Evolutionary conservation across 2,888 invertebrate species (phyloP), one percentile per base, ranked within the genome.

Genomic region (Geophilus truncorum): DNA sequence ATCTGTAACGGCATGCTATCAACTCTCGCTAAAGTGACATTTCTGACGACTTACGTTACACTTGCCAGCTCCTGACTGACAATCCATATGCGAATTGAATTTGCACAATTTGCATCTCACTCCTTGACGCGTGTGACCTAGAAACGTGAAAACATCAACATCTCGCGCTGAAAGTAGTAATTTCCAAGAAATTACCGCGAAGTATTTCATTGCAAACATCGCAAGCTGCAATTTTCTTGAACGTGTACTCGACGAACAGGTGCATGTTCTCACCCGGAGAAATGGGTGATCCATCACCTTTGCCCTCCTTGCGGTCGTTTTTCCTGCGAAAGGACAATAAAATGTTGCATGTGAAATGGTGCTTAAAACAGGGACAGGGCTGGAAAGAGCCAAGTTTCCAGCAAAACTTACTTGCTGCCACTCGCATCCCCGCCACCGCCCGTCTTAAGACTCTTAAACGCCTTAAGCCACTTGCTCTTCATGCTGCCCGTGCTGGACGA

Each of bases 381-480:
- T 18, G 18, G 6, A 21, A 51, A 51, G 18, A n/a, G 18, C n/a
- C n/a, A 51, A 51, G 18, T 51, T 51, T 51, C 18, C 30, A 25
- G n/a, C n/a, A n/a, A n/a, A 40, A 79, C 80, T 83, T 81, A 83
- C 82, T 83, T 84, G 79, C 82, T 83, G 10, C 28, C 23, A 40
- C 34, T 78, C 18, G 25, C 78, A 78, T 36, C 78, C 15, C 57
- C 81, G 12, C 57, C 81, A 79, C 84, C 83, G 12, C 84, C 84
- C 18, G 84, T 83, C 89, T 96, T 96, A 84, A 97, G 90, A 88
- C 95, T 96, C 87, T 95, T 93, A 90, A 97, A 96, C 83, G 97
- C 97, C 89, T 97, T 97, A 86, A 97, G 90, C 97, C 97, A 97
- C 90, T 97, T 97, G 87, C 94, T 95, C 90, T 97, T 97, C 92